Evolutionary conservation across 2,797 vertebrate species (phyloP).

Genomic region (Glyptemys insculpta): DNA sequence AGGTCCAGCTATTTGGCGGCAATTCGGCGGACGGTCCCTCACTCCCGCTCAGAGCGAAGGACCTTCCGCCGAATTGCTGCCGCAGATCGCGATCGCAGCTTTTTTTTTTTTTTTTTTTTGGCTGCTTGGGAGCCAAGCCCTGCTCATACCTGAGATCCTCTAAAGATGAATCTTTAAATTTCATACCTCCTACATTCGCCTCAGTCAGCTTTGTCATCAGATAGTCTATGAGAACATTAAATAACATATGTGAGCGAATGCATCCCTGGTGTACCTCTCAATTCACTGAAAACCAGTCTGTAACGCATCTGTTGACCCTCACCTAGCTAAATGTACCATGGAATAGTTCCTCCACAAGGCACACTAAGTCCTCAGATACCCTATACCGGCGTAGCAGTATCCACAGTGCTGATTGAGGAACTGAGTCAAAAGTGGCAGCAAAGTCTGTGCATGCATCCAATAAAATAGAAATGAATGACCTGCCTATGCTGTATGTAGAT

Average conservation of each 20-base stretch:
- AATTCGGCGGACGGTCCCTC: no score
- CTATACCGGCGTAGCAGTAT: not conserved
- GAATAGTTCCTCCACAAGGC: not conserved
- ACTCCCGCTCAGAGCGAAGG: no score
- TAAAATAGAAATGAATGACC: not conserved
- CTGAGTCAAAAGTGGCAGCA: not conserved
- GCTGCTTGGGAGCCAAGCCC: no score
- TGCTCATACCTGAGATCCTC: not conserved
- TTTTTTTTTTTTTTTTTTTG: no score
- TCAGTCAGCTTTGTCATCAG: not conserved
- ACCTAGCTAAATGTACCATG: not conserved
- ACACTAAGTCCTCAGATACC: not conserved
- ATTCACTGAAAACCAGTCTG: not conserved
- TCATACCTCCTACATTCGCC: not conserved
- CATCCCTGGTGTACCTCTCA: not conserved
- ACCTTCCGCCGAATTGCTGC: no score
- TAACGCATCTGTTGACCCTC: not conserved
- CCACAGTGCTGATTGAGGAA: not conserved
- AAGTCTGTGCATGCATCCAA: not conserved
- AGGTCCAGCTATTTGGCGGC: no score
- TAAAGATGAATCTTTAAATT: not conserved
- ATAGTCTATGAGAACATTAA: not conserved
- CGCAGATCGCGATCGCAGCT: no score
- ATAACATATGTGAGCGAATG: not conserved
- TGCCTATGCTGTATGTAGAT: not conserved